These are phyloP conservation scores for Megalonaias nervosa DNA, from an alignment of 1,140 invertebrate genomes.

Conservation along the genomic window DNA sequence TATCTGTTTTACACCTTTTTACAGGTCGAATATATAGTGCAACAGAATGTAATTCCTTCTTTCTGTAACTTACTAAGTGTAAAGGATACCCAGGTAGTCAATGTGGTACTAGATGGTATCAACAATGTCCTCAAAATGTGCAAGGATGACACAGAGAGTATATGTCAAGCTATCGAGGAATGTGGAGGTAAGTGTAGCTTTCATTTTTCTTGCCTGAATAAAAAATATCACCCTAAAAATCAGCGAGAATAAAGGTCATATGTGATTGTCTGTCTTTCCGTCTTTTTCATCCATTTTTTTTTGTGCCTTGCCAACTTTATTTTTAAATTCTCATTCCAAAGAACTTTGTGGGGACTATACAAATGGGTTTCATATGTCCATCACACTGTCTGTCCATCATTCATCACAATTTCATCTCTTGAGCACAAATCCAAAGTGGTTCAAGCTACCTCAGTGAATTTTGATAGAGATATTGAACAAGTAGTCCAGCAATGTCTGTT, in stretches of 20 bases:
- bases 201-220: background rate
- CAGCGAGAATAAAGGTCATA: background rate
- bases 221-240: background rate
- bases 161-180: conserved; percentile 69
- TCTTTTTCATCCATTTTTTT: background rate
- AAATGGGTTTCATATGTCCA: too few species aligned
- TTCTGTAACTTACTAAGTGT: conserved; percentile 70
- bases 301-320: background rate
- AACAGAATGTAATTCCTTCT: conserved; percentile 86
- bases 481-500: too few species aligned
- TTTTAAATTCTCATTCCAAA: background rate
- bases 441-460: too few species aligned
- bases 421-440: too few species aligned
- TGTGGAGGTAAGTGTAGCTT: conserved; percentile 78
- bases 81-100: conserved; percentile 70
- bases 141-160: conserved; percentile 61
- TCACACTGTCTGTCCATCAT: too few species aligned
- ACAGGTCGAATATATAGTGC: conserved; percentile 84
- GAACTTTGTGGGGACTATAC: too few species aligned
- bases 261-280: background rate
- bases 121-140: conserved; percentile 72
- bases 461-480: too few species aligned
- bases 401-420: too few species aligned
- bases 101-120: conserved; percentile 71
- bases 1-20: conserved; percentile 4